A percentile compares a stretch with the other conserved stretches of the same genome.
phyloP scores from a whole-genome alignment of 2,113 vertebrate species.

The Phaethornis superciliosus region DNA sequence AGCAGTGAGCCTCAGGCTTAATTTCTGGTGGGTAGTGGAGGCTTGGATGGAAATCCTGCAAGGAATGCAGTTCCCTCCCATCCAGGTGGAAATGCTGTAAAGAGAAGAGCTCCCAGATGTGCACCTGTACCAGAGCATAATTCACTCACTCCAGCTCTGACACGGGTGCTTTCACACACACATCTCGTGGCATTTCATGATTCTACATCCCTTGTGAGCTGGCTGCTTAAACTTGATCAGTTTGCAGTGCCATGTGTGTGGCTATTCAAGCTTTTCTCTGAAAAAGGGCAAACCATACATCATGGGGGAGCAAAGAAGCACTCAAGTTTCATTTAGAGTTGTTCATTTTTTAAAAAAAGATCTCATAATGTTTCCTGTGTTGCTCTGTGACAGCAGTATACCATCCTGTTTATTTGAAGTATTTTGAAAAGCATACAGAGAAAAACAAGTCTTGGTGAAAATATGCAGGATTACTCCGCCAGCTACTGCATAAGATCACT shows the following conservation, averaged over 20 bases:
- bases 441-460: constrained; percentile 37
- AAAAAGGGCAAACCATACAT: neutral
- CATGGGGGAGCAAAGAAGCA: constrained; percentile 42
- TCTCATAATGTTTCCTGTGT: neutral
- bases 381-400: constrained; percentile 44
- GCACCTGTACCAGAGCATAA: neutral
- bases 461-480: neutral
- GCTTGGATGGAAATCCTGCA: neutral
- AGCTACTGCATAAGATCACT: neutral
- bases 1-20: neutral
- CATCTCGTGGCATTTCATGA: neutral
- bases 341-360: constrained; percentile 39
- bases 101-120: neutral
- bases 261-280: neutral
- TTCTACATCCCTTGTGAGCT: neutral
- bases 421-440: neutral
- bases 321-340: constrained; percentile 54
- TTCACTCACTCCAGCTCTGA: neutral
- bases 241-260: accelerated
- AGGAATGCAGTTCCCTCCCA: neutral
- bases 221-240: neutral
- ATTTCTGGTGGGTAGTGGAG: neutral
- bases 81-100: neutral
- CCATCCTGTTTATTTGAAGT: constrained; percentile 40
- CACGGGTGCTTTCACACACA: neutral